These are phyloP conservation scores for Hemiscyllium ocellatum DNA, from an alignment of 2,113 vertebrate species.

Conservation along the genomic window DNA sequence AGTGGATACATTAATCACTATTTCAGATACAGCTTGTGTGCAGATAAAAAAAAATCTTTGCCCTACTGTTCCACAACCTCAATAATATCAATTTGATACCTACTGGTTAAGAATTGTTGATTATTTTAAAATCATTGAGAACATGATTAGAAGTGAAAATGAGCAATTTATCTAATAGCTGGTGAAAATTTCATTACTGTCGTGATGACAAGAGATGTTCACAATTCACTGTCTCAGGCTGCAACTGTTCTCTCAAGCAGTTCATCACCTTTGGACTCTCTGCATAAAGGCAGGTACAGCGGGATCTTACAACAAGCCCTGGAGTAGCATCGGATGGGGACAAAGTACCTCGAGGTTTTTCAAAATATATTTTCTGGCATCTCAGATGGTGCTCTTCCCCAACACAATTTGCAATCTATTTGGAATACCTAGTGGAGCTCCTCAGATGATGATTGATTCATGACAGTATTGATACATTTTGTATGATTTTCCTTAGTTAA, in stretches of 20 bases:
- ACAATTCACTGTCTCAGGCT: neutral
- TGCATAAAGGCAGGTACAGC: neutral
- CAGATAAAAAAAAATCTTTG: neutral
- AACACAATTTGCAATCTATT: neutral
- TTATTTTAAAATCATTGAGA: constrained; percentile 25
- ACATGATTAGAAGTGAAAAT: neutral
- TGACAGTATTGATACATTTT: neutral
- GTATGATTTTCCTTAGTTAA: neutral
- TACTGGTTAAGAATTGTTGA: neutral
- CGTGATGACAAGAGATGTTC: neutral
- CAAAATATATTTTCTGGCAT: neutral
- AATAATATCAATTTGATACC: neutral
- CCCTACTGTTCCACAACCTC: neutral
- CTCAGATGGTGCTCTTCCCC: neutral
- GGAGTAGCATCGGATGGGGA: neutral
- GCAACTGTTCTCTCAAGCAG: neutral
- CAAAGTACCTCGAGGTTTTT: neutral
- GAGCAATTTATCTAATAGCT: neutral
- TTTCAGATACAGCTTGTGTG: neutral
- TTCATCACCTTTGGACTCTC: neutral
- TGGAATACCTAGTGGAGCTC: neutral
- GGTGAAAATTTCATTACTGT: neutral
- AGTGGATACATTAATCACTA: neutral
- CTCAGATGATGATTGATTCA: neutral
- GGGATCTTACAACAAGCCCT: neutral